Base-by-base conservation (phyloP, 1,140 invertebrate genomes). In the Carposina sasakii region DNA sequence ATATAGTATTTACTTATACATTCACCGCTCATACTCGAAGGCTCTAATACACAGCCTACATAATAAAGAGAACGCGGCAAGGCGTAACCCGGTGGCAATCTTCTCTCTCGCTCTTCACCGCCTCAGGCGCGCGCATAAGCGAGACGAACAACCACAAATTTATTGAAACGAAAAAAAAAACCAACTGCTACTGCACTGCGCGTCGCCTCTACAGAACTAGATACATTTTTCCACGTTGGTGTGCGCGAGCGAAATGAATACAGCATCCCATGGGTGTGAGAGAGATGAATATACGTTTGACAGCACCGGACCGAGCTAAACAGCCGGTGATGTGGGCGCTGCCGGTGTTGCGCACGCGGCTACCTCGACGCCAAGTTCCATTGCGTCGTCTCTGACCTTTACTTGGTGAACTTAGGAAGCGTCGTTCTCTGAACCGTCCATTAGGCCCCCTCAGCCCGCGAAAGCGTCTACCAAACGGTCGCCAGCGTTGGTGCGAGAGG, bases 91-190 rank as follows among this genome's bases (percentile, higher is more conserved):
- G 69, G 82, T 79, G 69, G 82, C 76, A 67, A 71, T 73, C 60
- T 63, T 52, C 69, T 71, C 68, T 79, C 78, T 71, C 79, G 61
- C 76, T 82, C 74, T 61, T 64, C 60, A 67, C 67, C 69, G 75
- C 72, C 72, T 63, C 70, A 53, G 71, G 73, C 76, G 76, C 65
- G 73, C 71, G 75, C 61, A 68, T 71, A 71, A 81, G 75, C 75
- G 73, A 76, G 73, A 81, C 75, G 70, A 70, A 81, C 76, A 68
- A 76, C 74, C 81, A 81, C 79, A 81, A 83, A 83, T 81, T 83
- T 83, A 83, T 81, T 79, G 75, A 81, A 81, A 77, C 65, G 67
- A 77, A 76, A 77, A 81, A 83, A n/a, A 83, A 81, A 75, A 62
- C 54, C 46, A 51, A 63, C 64, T 58, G 79, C 79, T 81, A 84